Base-by-base conservation (phyloP, 2,888 invertebrate genomes). In the Brenthis daphne region DNA sequence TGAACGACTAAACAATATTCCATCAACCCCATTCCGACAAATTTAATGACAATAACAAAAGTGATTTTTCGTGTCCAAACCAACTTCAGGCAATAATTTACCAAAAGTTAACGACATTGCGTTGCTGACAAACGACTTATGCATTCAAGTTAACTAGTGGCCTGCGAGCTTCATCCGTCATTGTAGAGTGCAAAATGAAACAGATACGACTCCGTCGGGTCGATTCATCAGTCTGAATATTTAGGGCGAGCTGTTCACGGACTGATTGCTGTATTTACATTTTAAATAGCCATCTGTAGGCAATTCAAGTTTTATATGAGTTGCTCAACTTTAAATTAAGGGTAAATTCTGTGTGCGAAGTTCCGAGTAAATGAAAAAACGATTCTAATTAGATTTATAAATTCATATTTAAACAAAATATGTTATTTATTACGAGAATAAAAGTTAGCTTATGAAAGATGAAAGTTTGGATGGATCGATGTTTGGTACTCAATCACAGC, bases 141-240 rank as follows among this genome's bases (percentile, higher is more conserved):
- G 79, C 79, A 79, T 80, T 73, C 77, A 77, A 82, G 82, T 82
- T 82, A 85, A 81, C 83, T 80, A 80, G 79, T 77, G 80, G 80
- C 80, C 83, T 82, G 81, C 51, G 60, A 65, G 77, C 73, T 77
- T 74, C 83, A 89, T 89, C 87, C 84, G 87, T 89, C 89, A 89
- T 87, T 80, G 85, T 80, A 77, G 85, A 82, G 82, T 80, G 83
- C 82, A 81, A 82, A 83, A 83, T 87, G 85, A 83, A 84, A 86
- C 87, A 85, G 75, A 76, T 85, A 87, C 80, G 80, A 80, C 84
- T 81, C 79, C 77, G 85, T 82, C 85, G 84, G 83, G 77, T 80
- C 84, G 86, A 89, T 88, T 88, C 87, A 88, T 88, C 88, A 87
- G 80, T 76, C 79, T 79, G 82, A 83, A 80, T 83, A 82, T 74